Conservation (phyloP, 2,888 invertebrate genomes). For the Lobophora halterata region DNA sequence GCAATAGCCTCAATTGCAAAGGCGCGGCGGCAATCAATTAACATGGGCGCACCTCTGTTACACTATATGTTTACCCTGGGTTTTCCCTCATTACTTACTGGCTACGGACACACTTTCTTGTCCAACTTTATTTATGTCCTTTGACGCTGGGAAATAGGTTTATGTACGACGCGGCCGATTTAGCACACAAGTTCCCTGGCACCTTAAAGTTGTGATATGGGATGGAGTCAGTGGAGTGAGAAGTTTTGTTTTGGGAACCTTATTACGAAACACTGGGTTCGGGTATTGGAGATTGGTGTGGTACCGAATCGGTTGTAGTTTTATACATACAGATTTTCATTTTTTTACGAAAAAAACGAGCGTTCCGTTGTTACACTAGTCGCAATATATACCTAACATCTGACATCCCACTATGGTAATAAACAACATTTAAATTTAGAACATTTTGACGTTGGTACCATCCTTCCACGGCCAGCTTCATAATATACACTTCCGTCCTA, state of each 20-base stretch:
- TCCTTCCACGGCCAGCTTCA: too few relatives aligned
- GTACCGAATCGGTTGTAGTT: neutral
- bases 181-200: slow-evolving; percentile 31
- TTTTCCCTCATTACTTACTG: slow-evolving; percentile 73
- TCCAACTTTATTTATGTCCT: slow-evolving; percentile 40
- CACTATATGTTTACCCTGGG: slow-evolving; percentile 69
- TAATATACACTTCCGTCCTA: too few relatives aligned
- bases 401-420: too few relatives aligned
- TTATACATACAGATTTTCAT: neutral
- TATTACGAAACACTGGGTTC: slow-evolving; percentile 7
- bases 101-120: slow-evolving; percentile 49
- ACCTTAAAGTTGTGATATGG: slow-evolving; percentile 29
- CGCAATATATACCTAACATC: too few relatives aligned
- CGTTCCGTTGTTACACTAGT: too few relatives aligned
- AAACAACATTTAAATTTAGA: too few relatives aligned
- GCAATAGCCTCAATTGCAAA: slow-evolving; percentile 38
- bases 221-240: slow-evolving; percentile 16
- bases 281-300: slow-evolving; percentile 1
- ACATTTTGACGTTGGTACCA: too few relatives aligned
- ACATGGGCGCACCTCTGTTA: slow-evolving; percentile 52
- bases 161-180: slow-evolving; percentile 33
- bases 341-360: too few relatives aligned
- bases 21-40: slow-evolving; percentile 74
- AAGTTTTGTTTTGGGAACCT: slow-evolving; percentile 18
- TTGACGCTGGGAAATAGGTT: slow-evolving; percentile 29